These are phyloP conservation scores for Pterobdella sp. DNA, from an alignment of 2,888 invertebrate genomes.

Conservation along the genomic window DNA sequence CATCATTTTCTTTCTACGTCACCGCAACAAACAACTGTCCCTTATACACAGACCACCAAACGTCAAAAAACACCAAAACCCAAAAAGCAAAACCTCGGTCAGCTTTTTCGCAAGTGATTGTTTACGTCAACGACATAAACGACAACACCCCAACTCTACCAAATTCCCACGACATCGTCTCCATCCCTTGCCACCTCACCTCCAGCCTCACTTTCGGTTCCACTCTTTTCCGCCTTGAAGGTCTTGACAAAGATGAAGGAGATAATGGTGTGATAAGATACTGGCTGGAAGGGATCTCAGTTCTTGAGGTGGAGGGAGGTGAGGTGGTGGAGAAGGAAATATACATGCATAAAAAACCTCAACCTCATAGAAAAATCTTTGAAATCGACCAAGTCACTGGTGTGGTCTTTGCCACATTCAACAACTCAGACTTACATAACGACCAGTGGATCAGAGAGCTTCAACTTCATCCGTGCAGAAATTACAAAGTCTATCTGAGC, in stretches of 20 bases:
- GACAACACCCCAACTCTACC: conserved; percentile 16
- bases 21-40: conserved; percentile 6
- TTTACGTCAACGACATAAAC: conserved; percentile 24
- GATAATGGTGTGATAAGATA: conserved; percentile 16
- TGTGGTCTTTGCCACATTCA: too few relatives aligned
- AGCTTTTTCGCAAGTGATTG: conserved; percentile 17
- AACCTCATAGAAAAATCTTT: too few relatives aligned
- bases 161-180: conserved; percentile 9
- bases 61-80: not conserved
- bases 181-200: conserved; percentile 11
- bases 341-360: too few relatives aligned
- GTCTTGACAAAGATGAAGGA: conserved; percentile 21
- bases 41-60: not conserved
- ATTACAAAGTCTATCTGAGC: too few relatives aligned
- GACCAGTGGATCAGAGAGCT: too few relatives aligned
- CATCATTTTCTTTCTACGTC: conserved; percentile 14
- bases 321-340: not conserved
- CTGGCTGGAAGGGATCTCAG: not conserved
- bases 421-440: too few relatives aligned
- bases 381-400: too few relatives aligned
- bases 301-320: not conserved
- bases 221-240: conserved; percentile 23
- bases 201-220: conserved; percentile 5
- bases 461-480: too few relatives aligned
- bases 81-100: not conserved